Base-by-base conservation (phyloP, 2,888 invertebrate species). In the Aplocera efformata region DNA sequence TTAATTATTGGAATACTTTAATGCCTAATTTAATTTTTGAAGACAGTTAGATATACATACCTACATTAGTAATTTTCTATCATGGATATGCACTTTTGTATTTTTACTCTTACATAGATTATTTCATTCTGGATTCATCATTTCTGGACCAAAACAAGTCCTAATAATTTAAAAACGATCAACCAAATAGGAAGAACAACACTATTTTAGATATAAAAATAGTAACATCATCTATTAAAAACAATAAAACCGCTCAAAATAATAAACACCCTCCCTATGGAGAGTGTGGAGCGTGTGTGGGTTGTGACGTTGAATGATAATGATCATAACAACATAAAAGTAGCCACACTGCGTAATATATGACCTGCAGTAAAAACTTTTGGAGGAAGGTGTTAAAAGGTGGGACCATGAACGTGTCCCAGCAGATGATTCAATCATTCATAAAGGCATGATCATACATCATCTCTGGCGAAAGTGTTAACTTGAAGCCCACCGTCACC, bases 341-440 rank as follows among this genome's bases (percentile, higher is more conserved):
- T 82, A 74, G 80, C 78, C 75, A 82, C 67, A 66, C 70, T 60
- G 62, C 75, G 75, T 82, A 75, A 83, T 83, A 84, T 84, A 84
- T 78, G 80, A 79, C 68, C 72, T 64, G 80, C 74, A 73, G 82
- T 85, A 84, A 85, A 17, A 86, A 79, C 79, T 82, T 81, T 79
- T 72, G 70, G 77, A 81, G 73, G 83, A 78, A 85, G 86, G 85
- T 82, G 85, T 86, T 81, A 86, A 86, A 85, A 85, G 84, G 77
- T 72, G 68, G 67, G 63, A 60, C 73, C 65, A 70, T 67, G 79
- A 72, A 82, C 83, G 82, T 85, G 85, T 84, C 82, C 60, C 72
- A 72, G 72, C 72, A 76, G 80, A 85, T 79, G 80, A 86, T 84
- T 84, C 85, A 80, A 86, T 86, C 85, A 84, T 83, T 86, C 85